Evolutionary conservation across 2,888 invertebrate genomes (phyloP), one percentile per base, ranked within the genome.

Genomic region (Hesperia comma): DNA sequence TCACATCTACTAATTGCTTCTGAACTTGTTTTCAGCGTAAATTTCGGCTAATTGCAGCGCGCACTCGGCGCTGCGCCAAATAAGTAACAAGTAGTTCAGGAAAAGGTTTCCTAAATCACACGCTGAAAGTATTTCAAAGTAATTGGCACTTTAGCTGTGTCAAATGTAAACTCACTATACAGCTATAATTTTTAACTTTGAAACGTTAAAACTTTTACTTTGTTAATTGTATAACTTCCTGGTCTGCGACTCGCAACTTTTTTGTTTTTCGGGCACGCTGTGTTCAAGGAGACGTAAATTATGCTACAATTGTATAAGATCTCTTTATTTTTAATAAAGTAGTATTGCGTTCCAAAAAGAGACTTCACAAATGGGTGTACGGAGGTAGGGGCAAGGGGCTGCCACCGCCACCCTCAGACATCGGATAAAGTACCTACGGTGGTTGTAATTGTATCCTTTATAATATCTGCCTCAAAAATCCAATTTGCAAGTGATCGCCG

Each of bases 41-140:
- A 90, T 90, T 91, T 88, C 81, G 84, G 89, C 89, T 91, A 92
- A 92, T 90, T 90, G 88, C 89, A 82, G 79, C 83, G 84, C 79
- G 84, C 81, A 80, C 82, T 87, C 82, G 90, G 90, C 86, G 72
- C 72, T 60, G 72, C 72, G 87, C 88, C 90, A 88, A 83, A 79
- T 78, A 75, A 67, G 61, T 61, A 67, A 67, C 75, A 73, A 79
- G 79, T 79, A 74, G 75, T 78, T 74, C 78, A 75, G 77, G 78
- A 80, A 83, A 84, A 82, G 78, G 78, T 79, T 82, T 82, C 81
- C 83, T 86, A 84, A 85, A 82, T 84, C 80, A 79, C 77, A 75
- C 75, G 75, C 77, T 78, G 77, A 80, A 77, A 79, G 73, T 73
- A 74, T 74, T 72, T 71, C 72, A 68, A 70, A 70, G 64, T 66